Evolutionary conservation across 2,113 vertebrate genomes (phyloP).

Genomic region (Notarius lentiginosus): DNA sequence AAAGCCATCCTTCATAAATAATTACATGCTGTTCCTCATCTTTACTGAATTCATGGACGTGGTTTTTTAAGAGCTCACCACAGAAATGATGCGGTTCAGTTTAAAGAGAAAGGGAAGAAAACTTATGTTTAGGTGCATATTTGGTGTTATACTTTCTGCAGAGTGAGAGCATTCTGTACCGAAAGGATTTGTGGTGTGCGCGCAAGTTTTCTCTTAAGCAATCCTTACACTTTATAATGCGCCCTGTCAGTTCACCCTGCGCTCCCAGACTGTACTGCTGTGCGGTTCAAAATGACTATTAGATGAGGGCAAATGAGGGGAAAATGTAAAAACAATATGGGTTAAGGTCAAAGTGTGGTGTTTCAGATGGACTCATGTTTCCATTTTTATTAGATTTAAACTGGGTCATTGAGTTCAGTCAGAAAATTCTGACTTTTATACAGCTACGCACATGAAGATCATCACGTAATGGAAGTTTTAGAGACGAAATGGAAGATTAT

Average conservation of each 20-base stretch:
- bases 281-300: neutral
- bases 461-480: neutral
- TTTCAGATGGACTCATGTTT: neutral
- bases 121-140: slow-evolving; percentile 45
- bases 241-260: neutral
- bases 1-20: slow-evolving; percentile 69
- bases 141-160: slow-evolving; percentile 37
- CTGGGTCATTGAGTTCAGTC: slow-evolving; percentile 13
- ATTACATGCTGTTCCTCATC: slow-evolving; percentile 62
- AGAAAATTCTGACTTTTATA: slow-evolving; percentile 16
- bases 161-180: slow-evolving; percentile 42
- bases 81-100: slow-evolving; percentile 57
- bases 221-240: neutral
- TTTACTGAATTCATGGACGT: slow-evolving; percentile 62
- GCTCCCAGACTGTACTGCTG: neutral
- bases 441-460: neutral
- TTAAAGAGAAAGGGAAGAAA: slow-evolving; percentile 47
- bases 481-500: neutral
- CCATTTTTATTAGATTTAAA: slow-evolving; percentile 15
- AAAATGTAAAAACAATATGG: neutral
- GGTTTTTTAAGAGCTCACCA: slow-evolving; percentile 57
- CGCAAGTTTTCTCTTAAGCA: neutral
- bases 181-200: slow-evolving; percentile 11
- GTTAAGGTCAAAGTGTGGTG: neutral
- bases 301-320: neutral